These are phyloP conservation scores for Toxostoma redivivum DNA, from an alignment of 2,113 vertebrate species.

Conservation along the genomic window DNA sequence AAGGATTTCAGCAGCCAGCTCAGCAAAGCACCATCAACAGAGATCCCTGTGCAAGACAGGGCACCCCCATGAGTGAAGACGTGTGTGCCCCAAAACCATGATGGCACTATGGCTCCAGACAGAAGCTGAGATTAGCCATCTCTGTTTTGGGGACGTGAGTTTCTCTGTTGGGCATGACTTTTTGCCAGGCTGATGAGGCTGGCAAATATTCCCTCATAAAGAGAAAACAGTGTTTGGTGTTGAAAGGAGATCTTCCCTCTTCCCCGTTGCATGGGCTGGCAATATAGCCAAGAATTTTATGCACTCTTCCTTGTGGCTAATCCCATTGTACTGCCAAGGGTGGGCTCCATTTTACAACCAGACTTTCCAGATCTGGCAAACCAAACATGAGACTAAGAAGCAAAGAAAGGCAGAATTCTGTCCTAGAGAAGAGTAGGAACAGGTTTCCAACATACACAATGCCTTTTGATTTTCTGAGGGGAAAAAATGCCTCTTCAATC, in stretches of 20 bases:
- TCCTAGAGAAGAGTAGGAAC: neutral
- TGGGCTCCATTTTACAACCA: neutral
- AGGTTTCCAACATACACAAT: neutral
- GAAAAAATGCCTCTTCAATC: neutral
- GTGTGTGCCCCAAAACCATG: neutral
- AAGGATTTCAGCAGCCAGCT: neutral
- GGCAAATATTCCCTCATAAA: neutral
- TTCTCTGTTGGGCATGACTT: neutral
- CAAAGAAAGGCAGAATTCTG: neutral
- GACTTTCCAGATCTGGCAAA: neutral
- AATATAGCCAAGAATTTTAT: neutral
- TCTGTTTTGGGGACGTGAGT: fast-evolving
- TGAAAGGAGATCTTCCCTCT: neutral
- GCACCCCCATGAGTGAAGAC: neutral
- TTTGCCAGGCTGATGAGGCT: neutral
- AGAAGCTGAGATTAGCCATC: neutral
- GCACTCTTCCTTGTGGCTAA: neutral
- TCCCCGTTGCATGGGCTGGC: neutral
- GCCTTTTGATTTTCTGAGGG: neutral
- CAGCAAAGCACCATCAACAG: neutral
- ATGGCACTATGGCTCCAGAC: neutral
- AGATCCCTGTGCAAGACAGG: neutral
- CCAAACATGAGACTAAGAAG: neutral
- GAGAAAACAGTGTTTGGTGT: neutral
- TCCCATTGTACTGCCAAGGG: neutral